Base-by-base conservation (phyloP, 2,888 invertebrate species). In the Athalia cordata region DNA sequence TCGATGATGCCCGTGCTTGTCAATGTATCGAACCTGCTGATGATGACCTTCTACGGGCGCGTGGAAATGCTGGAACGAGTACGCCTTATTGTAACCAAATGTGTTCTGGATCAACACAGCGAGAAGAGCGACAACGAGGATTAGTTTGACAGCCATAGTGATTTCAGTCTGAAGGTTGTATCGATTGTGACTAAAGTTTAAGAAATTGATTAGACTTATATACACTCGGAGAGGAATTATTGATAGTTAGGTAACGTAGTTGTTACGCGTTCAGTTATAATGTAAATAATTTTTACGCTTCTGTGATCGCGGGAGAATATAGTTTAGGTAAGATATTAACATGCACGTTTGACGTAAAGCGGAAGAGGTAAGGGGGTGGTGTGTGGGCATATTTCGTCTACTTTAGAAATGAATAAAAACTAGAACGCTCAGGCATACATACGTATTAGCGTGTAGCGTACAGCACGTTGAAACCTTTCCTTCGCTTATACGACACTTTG, bases 11-110 rank as follows among this genome's bases (percentile, higher is more conserved):
- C 78, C 78, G 70, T 77, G 77, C 57, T 77, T 77, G 70, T 77
- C 77, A 8, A 68, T 50, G 50, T 62, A 74, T 8, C 74, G 78
- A 43, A 78, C 74, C 49, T 49, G 52, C 61, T 78, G 78, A 74
- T 70, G 72, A 45, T 70, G 78, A 13, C 78, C 78, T 57, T 70
- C 74, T n/a, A 78, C 78, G 59, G 78, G 78, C n/a, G 74, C 78
- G 13, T 78, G 74, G 70, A 45, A 64, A 15, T 78, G 74, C 55
- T 59, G 61, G 64, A 72, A 78, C 50, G 78, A 78, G 70, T 78
- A 61, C 29, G 78, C 78, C 52, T 74, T 29, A 29, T 29, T 72
- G 65, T 78, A 72, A 45, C 49, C 43, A 11, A 57, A 72, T 8
- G 62, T 64, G 64, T n/a, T 45, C 15, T 74, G 74, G 74, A 72